Base-by-base conservation (phyloP, 2,797 vertebrate species). In the Sebastes minor region DNA sequence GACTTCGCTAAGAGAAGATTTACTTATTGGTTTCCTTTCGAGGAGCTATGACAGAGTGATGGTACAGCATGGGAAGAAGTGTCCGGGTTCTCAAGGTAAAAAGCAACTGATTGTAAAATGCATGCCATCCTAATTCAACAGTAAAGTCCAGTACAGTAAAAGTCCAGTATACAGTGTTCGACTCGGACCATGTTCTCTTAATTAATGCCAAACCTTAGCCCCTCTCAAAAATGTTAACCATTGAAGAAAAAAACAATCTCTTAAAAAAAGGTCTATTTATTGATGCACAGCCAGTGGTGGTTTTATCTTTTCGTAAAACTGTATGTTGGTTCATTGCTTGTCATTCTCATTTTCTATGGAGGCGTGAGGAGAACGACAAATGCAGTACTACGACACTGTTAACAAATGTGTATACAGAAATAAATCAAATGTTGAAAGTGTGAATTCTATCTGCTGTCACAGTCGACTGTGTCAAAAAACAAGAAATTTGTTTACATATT, bases 401-500 rank as follows among this genome's bases (percentile, higher is more conserved):
- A 95, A 95, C 89, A 93, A 93, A 95, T 95, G 91, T 96, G 93
- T 95, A 95, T 94, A 95, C 94, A 88, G 91, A 96, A 96, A 96
- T 95, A 95, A 96, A 96, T 94, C 92, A 91, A 91, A 95, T 94
- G 95, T 96, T 95, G 90, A 95, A 96, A 94, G 94, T 96, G 95
- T 96, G 94, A 94, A 95, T 93, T 96, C 89, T 96, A 96, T 96
- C 93, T 96, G 90, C 94, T 92, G 95, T 96, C 95, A 96, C 95
- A 96, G 94, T 96, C 93, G 86, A 95, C 96, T 96, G 94, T 96
- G 95, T 96, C 94, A 93, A 95, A 92, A 92, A 92, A 88, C 79
- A 90, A 89, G 77, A 94, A 93, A 94, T 95, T 96, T 96, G 96
- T 96, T 97, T 96, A 96, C 96, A 96, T 96, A 96, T 96, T 96